Conservation (phyloP, 2,888 invertebrate genomes). For the Fissipunctia ypsillon region DNA sequence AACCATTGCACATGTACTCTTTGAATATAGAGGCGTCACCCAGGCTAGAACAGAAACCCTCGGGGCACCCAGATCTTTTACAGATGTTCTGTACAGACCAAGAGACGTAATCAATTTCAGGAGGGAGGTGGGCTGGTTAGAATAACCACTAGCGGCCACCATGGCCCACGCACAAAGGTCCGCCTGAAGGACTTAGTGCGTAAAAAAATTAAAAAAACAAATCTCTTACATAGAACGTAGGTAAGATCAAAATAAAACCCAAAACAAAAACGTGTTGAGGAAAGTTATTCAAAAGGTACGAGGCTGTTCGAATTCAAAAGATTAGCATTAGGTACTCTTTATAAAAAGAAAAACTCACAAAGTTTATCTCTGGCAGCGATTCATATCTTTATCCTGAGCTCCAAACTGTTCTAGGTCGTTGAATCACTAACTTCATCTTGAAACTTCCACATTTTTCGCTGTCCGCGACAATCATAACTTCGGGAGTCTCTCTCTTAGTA, state of each 20-base stretch:
- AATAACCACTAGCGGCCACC: too few relatives aligned
- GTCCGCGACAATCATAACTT: constrained; percentile 45
- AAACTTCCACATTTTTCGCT: constrained; percentile 56
- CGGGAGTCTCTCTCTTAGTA: constrained; percentile 28
- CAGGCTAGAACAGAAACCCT: too few relatives aligned
- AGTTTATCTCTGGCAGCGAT: constrained; percentile 62
- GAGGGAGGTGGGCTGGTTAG: too few relatives aligned
- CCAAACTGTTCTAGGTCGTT: constrained; percentile 56
- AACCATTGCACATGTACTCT: too few relatives aligned
- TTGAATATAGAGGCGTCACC: too few relatives aligned
- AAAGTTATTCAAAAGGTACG: constrained; percentile 65
- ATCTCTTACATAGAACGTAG: too few relatives aligned
- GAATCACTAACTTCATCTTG: constrained; percentile 57
- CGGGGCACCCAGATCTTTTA: too few relatives aligned
- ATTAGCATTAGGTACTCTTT: constrained; percentile 49
- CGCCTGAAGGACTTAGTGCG: too few relatives aligned
- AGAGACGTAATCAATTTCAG: too few relatives aligned
- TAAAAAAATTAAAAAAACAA: too few relatives aligned
- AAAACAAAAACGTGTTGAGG: constrained; percentile 36
- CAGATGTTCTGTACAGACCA: too few relatives aligned
- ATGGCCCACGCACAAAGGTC: too few relatives aligned
- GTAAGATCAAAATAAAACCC: constrained; percentile 53
- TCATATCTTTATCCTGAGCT: constrained; percentile 61
- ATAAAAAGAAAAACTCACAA: constrained; percentile 54
- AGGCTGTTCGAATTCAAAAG: constrained; percentile 54